These are phyloP conservation scores for Pseudorectes ferrugineus DNA, from an alignment of 2,113 vertebrate genomes.

Conservation along the genomic window DNA sequence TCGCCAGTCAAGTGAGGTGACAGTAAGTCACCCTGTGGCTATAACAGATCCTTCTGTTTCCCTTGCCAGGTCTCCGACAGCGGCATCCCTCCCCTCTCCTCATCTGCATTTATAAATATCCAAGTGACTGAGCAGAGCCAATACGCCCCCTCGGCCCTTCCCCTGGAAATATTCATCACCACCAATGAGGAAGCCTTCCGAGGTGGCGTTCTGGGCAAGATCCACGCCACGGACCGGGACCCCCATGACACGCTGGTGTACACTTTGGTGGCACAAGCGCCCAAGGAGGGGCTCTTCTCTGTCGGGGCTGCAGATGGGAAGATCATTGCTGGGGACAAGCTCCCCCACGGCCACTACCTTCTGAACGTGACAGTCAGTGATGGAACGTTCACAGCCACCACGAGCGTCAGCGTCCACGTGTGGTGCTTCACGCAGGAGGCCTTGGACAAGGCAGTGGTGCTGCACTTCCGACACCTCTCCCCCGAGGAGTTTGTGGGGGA, in stretches of 20 bases:
- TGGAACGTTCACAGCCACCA: slow-evolving; percentile 78
- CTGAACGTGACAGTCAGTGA: slow-evolving; percentile 90
- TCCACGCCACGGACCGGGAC: slow-evolving; percentile 92
- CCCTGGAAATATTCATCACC: slow-evolving; percentile 91
- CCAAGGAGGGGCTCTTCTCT: slow-evolving; percentile 70
- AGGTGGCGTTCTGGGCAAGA: slow-evolving; percentile 84
- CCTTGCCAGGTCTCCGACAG: slow-evolving; percentile 85
- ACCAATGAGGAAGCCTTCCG: slow-evolving; percentile 71
- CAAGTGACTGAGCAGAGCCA: slow-evolving; percentile 86
- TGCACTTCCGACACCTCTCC: slow-evolving; percentile 78
- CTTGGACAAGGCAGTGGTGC: slow-evolving; percentile 79
- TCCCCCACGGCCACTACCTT: slow-evolving; percentile 80
- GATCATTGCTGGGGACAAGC: slow-evolving; percentile 79
- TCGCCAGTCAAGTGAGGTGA: not conserved
- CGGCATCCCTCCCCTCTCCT: slow-evolving; percentile 86
- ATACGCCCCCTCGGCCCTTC: slow-evolving; percentile 83
- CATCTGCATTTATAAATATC: slow-evolving; percentile 84
- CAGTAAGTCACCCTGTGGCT: not conserved
- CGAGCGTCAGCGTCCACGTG: slow-evolving; percentile 79
- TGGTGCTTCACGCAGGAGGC: slow-evolving; percentile 78
- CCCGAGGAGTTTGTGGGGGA: slow-evolving; percentile 90
- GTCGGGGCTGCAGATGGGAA: slow-evolving; percentile 82
- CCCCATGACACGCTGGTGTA: slow-evolving; percentile 84
- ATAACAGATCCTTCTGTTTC: not conserved
- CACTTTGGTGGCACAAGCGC: slow-evolving; percentile 69